Base-by-base conservation (phyloP, 1,140 invertebrate species). In the Danaus plexippus region DNA sequence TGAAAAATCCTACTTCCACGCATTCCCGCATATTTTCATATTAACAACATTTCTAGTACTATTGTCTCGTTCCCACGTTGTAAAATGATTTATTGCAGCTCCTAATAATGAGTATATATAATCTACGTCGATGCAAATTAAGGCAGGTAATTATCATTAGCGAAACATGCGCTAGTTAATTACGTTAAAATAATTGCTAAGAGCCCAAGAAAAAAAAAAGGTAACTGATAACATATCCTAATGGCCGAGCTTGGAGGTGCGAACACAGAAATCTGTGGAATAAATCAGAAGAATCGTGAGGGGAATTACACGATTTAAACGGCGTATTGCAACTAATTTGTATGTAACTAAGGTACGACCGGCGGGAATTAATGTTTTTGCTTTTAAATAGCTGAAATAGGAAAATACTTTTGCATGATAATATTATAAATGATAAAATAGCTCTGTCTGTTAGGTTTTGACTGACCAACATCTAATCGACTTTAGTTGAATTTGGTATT, bases 111-210 rank as follows among this genome's bases (percentile, higher is more conserved):
- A 47, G 47, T 56, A 44, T 42, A 10, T 12, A 22, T 58, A 32
- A 15, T 15, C 48, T 44, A 18, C 43, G 56, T 49, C 47, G 47
- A 53, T 59, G 40, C 53, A 54, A 59, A 54, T 49, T 44, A 49
- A 43, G 40, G 22, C 53, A 22, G 46, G 49, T 54, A 59, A 59
- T 50, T 42, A 54, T 49, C 57, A 59, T 49, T 54, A 54, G 52
- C 44, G 57, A 47, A 42, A 49, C 57, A 50, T 46, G 52, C 57
- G 57, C 60, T 13, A 56, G 61, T 66, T 67, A 69, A 67, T 70
- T 73, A 51, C 54, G 48, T 65, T 67, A 64, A 65, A 65, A 59
- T 55, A 59, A 59, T 59, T 59, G 52, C 57, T 59, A 54, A 43
- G 45, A 43, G 52, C 42, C 15, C 43, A 64, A 59, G 61, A 61